A percentile compares a stretch with the other conserved stretches of the same genome.
Evolutionary conservation across 2,888 invertebrate species (phyloP).

Genomic region (Hoplodrina blanda): DNA sequence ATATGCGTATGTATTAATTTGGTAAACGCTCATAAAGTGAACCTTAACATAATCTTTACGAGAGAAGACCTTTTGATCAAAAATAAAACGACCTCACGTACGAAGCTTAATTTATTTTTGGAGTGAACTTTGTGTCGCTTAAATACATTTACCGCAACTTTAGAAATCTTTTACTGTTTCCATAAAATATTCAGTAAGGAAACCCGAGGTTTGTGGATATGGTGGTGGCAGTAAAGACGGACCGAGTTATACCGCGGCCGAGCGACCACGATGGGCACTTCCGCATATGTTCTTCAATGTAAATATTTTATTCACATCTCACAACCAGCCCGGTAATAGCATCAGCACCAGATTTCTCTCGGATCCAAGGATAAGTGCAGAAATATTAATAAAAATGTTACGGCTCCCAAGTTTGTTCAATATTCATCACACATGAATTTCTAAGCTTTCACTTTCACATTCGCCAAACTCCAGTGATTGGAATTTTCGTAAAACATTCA

Average conservation of each 20-base stretch:
- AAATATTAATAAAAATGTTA: conserved; percentile 69
- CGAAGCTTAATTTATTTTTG: conserved; percentile 33
- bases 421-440: conserved; percentile 65
- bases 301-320: conserved; percentile 77
- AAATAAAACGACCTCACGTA: conserved; percentile 16
- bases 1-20: conserved; percentile 19
- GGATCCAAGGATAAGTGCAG: conserved; percentile 60
- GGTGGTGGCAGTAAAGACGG: conserved; percentile 37
- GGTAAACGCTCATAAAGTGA: conserved; percentile 9
- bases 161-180: conserved; percentile 26
- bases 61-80: conserved; percentile 16
- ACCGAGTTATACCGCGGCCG: conserved; percentile 39
- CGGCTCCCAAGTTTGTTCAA: conserved; percentile 50
- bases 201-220: conserved; percentile 40
- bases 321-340: conserved; percentile 63
- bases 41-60: conserved; percentile 10
- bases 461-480: conserved; percentile 28
- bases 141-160: conserved; percentile 26
- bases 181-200: conserved; percentile 58
- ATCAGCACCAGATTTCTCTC: conserved; percentile 69
- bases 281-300: conserved; percentile 59
- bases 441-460: conserved; percentile 36
- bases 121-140: conserved; percentile 17
- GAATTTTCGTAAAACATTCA: conserved; percentile 42
- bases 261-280: conserved; percentile 28